Base-by-base conservation (phyloP, 1,140 invertebrate genomes). In the Panagrolaimus sp. region DNA sequence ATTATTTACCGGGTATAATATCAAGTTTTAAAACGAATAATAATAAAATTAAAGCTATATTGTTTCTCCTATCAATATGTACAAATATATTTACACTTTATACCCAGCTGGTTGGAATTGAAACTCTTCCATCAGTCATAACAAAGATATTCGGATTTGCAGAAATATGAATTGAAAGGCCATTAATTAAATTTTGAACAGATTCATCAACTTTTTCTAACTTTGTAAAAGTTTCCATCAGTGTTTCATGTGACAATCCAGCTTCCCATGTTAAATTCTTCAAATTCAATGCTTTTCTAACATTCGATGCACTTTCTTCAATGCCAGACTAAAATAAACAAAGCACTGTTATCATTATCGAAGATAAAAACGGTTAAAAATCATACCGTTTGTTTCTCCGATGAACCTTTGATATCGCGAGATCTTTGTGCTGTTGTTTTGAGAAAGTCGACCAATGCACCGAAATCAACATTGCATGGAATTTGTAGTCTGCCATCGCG, bases 381-480 rank as follows among this genome's bases (percentile, higher is more conserved):
- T 38, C 31, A 7, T 4, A 38, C 31, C 31, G 31, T 38, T 38
- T 38, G 31, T 38, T 38, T 38, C 31, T 38, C 31, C 7, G 31
- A 38, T 38, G 31, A 38, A 38, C 31, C 31, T 38, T 38, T 38
- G 31, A 38, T 38, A 38, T 38, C 31, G 31, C 31, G 31, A 38
- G 31, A 38, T 38, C 7, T 38, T 38, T 38, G 31, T 38, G 31
- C 31, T 4, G 31, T 38, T 38, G 31, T 38, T 38, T 38, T 38
- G 4, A 76, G 43, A 67, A 76, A 76, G 5, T 74, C 43, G 13
- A 66, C 66, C 13, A 76, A 44, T 14, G 69, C 9, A 13, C 44
- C n/a, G 27, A 44, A 47, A 42, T 79, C 73, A 42, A 76, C 74
- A 44, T 69, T 78, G 53, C 76, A 76, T 20, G 74, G 74, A n/a